These are phyloP conservation scores for Papilio polyxenes DNA, from an alignment of 1,140 invertebrate species.

Conservation along the genomic window DNA sequence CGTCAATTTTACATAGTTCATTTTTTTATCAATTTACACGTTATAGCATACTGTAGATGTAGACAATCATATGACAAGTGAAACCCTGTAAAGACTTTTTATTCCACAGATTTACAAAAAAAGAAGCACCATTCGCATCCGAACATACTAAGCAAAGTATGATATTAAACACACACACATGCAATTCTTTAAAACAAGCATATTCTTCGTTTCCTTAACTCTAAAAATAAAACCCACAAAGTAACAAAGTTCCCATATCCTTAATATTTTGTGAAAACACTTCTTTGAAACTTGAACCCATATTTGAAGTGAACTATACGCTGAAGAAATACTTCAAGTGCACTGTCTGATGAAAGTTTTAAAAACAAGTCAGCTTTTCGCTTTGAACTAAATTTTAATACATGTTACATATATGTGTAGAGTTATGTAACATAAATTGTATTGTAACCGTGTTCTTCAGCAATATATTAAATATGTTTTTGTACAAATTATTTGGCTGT, in stretches of 20 bases:
- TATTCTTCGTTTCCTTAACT: slow-evolving; percentile 16
- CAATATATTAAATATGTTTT: too few relatives aligned
- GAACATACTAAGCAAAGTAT: background rate
- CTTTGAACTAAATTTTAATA: slow-evolving; percentile 26
- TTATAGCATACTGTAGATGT: background rate
- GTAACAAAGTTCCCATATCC: slow-evolving; percentile 29
- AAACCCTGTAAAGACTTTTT: too few relatives aligned
- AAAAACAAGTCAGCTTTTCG: slow-evolving; percentile 17
- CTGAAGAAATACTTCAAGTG: slow-evolving; percentile 31
- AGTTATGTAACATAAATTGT: background rate
- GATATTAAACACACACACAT: slow-evolving; percentile 14
- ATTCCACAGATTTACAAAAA: background rate
- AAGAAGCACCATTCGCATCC: background rate
- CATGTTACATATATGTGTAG: background rate
- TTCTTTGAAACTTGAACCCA: slow-evolving; percentile 36
- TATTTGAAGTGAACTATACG: slow-evolving; percentile 31
- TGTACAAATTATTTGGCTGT: too few relatives aligned
- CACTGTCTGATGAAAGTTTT: slow-evolving; percentile 19
- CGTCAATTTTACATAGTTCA: background rate
- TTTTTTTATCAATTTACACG: background rate
- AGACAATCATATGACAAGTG: too few relatives aligned
- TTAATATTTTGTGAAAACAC: slow-evolving; percentile 35
- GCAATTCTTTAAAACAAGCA: background rate
- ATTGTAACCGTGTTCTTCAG: background rate
- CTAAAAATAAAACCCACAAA: slow-evolving; percentile 22